Evolutionary conservation across 2,113 vertebrate genomes (phyloP).

Genomic region (Pithys albifrons): DNA sequence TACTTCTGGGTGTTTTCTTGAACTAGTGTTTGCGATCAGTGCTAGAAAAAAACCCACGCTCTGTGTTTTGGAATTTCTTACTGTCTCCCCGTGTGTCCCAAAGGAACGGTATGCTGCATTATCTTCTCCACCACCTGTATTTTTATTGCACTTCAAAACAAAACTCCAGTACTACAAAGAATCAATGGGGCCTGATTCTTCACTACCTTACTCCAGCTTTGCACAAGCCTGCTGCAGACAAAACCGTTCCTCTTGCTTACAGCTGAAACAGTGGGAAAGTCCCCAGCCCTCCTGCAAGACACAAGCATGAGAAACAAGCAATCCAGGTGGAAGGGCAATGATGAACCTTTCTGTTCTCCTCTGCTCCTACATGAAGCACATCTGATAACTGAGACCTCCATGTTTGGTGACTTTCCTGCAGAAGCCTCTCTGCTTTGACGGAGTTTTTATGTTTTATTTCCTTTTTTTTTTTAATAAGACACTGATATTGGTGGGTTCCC

Average conservation of each 20-base stretch:
- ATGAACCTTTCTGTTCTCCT: background rate
- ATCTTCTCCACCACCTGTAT: slow-evolving; percentile 51
- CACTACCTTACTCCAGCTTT: slow-evolving; percentile 11
- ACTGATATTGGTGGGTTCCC: background rate
- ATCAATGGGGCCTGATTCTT: background rate
- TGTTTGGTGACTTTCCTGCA: background rate
- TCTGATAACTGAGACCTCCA: background rate
- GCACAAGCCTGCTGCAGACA: background rate
- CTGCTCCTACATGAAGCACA: accelerated
- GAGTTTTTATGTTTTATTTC: background rate
- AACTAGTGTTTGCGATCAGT: slow-evolving; percentile 33
- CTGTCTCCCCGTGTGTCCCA: background rate
- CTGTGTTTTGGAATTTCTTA: slow-evolving; percentile 10
- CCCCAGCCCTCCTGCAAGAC: background rate
- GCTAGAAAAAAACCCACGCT: background rate
- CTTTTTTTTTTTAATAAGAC: background rate
- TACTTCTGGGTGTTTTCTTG: slow-evolving; percentile 64
- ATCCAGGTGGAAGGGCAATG: accelerated
- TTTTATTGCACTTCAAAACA: slow-evolving; percentile 63
- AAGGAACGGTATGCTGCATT: slow-evolving; percentile 18
- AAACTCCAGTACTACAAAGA: slow-evolving; percentile 45
- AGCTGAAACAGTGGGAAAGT: background rate
- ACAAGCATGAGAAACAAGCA: background rate
- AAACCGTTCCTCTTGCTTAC: background rate
- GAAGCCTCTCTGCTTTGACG: background rate